These are phyloP conservation scores for Solenodon paradoxus DNA, from an alignment of 2,113 vertebrate genomes.

Conservation along the genomic window DNA sequence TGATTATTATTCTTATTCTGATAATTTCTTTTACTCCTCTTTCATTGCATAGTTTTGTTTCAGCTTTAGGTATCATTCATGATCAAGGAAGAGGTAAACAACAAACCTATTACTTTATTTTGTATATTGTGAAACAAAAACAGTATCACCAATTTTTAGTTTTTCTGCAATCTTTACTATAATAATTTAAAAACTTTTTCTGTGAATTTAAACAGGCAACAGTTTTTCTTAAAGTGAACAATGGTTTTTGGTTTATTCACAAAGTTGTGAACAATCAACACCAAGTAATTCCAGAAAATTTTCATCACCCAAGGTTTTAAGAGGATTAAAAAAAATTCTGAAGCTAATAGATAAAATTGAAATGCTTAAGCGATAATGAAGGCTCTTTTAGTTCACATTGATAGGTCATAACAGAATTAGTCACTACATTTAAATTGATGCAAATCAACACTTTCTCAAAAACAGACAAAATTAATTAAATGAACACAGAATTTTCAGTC, in stretches of 20 bases:
- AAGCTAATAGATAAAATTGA: constrained; percentile 9
- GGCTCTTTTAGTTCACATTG: neutral
- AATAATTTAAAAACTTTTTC: constrained; percentile 16
- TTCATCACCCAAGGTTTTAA: constrained; percentile 43
- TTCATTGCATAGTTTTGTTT: neutral
- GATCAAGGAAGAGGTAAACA: neutral
- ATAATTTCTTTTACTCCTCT: neutral
- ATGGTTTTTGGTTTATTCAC: neutral
- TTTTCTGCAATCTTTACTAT: constrained; percentile 2
- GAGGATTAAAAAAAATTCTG: constrained; percentile 40
- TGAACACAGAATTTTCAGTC: neutral
- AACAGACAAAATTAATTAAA: constrained; percentile 21
- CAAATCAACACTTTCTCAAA: constrained; percentile 24
- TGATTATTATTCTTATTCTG: neutral
- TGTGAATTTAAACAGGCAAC: neutral
- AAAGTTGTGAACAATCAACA: neutral
- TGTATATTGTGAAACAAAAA: neutral
- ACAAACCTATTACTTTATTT: neutral
- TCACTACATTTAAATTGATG: neutral
- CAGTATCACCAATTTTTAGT: neutral
- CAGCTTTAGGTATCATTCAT: neutral
- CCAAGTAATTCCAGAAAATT: constrained; percentile 34
- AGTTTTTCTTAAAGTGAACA: neutral
- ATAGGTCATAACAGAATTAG: neutral
- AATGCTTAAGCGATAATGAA: neutral